Percentiles rank a stretch among this genome's conserved stretches.
Conservation (phyloP, 2,797 vertebrate species). For the Euphonia xanthogaster region DNA sequence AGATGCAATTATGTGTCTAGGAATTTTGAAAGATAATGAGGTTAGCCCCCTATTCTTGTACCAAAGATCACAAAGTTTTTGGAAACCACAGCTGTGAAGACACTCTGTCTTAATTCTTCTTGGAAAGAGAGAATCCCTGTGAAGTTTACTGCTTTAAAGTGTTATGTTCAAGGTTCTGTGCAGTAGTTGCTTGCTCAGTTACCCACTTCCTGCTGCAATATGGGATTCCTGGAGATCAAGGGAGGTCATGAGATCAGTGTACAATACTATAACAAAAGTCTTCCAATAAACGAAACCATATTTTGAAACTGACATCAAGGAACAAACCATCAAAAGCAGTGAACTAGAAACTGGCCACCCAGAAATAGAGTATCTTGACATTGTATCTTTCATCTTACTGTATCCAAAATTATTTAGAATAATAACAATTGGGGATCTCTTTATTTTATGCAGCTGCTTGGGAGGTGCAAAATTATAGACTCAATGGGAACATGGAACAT, state of each 20-base stretch:
- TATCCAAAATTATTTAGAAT: not conserved
- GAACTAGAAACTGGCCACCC: conserved; percentile 30
- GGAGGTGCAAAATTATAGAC: not conserved
- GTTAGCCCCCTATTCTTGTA: not conserved
- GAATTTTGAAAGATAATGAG: not conserved
- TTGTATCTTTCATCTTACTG: not conserved
- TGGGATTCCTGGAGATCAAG: not conserved
- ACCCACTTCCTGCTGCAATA: not conserved
- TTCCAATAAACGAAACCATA: not conserved
- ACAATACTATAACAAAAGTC: conserved; percentile 3
- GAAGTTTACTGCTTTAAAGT: not conserved
- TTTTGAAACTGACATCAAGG: conserved; percentile 23
- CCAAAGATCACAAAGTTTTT: not conserved
- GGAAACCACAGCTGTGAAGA: not conserved
- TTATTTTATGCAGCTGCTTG: not conserved
- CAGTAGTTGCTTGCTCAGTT: not conserved
- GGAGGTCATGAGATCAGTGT: not conserved
- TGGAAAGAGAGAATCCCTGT: not conserved
- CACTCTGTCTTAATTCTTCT: not conserved
- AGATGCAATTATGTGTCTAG: not conserved
- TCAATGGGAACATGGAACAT: not conserved
- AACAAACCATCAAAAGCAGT: conserved; percentile 26
- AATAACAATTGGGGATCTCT: not conserved
- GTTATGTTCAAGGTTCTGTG: not conserved
- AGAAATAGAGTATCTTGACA: not conserved